Percentiles rank a stretch among this genome's conserved stretches.
These are phyloP conservation scores for Cololabis saira DNA, from an alignment of 2,113 vertebrate species.

Conservation along the genomic window DNA sequence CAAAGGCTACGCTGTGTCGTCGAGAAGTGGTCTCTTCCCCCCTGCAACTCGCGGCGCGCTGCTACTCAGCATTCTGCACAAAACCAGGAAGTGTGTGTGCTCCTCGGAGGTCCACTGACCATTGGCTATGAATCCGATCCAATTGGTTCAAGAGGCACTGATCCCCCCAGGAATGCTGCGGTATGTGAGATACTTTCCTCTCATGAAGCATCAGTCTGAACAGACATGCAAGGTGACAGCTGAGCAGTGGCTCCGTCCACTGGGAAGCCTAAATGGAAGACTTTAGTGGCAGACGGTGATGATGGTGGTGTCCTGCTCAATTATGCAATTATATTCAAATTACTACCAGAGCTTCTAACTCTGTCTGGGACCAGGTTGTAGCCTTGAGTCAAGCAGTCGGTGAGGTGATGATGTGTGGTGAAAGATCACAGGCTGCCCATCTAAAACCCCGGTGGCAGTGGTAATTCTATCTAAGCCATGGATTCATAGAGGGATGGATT, in stretches of 20 bases:
- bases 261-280: slow-evolving; percentile 52
- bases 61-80: slow-evolving; percentile 42
- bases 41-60: slow-evolving; percentile 14
- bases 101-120: slow-evolving; percentile 48
- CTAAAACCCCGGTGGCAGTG: slow-evolving; percentile 41
- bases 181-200: slow-evolving; percentile 19
- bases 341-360: slow-evolving; percentile 64
- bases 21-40: slow-evolving; percentile 46
- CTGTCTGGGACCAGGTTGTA: slow-evolving; percentile 38
- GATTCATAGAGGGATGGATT: slow-evolving; percentile 7
- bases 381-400: slow-evolving; percentile 51
- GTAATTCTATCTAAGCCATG: slow-evolving; percentile 37
- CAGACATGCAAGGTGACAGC: slow-evolving; percentile 66
- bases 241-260: slow-evolving; percentile 47
- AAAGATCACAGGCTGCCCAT: slow-evolving; percentile 48
- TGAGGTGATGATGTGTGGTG: slow-evolving; percentile 60
- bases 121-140: slow-evolving; percentile 54
- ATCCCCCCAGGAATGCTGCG: slow-evolving; percentile 38
- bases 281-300: slow-evolving; percentile 46
- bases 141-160: slow-evolving; percentile 51
- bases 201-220: slow-evolving; percentile 34
- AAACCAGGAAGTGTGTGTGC: slow-evolving; percentile 59
- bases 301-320: slow-evolving; percentile 60
- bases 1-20: slow-evolving; percentile 71
- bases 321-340: slow-evolving; percentile 72